phyloP scores from a whole-genome alignment of 2,888 invertebrate species.

The Yponomeuta sedellus region DNA sequence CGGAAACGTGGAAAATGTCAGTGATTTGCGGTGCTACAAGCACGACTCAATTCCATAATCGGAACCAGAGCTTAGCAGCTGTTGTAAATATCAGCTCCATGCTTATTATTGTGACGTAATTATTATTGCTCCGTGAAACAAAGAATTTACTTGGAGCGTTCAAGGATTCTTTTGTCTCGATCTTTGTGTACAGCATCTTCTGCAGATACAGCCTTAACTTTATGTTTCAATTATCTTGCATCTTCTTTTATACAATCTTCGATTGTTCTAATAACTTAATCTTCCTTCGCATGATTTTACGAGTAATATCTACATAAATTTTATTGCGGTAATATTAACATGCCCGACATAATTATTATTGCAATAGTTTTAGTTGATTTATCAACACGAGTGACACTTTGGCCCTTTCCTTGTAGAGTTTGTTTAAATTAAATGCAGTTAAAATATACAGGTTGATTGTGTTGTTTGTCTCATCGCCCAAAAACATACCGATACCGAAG shows the following conservation, averaged over 20 bases:
- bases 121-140: slow-evolving; percentile 57
- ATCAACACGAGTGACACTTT: no score
- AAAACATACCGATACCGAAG: not conserved
- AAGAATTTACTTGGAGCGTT: slow-evolving; percentile 50
- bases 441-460: no score
- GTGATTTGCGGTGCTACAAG: slow-evolving; percentile 63
- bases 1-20: slow-evolving; percentile 74
- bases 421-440: no score
- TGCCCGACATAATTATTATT: no score
- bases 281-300: not conserved
- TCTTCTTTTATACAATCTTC: not conserved
- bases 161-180: slow-evolving; percentile 16
- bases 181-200: not conserved
- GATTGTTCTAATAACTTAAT: not conserved
- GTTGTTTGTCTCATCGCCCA: not conserved
- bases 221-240: not conserved
- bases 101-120: slow-evolving; percentile 69
- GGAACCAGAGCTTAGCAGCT: slow-evolving; percentile 73
- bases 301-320: no score
- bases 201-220: not conserved
- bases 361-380: no score
- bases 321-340: no score
- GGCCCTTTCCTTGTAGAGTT: no score
- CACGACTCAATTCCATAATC: slow-evolving; percentile 73
- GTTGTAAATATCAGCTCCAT: slow-evolving; percentile 67